Evolutionary conservation across 2,113 vertebrate species (phyloP), one percentile per base, ranked within the genome.

Genomic region (Dissostichus mawsoni): DNA sequence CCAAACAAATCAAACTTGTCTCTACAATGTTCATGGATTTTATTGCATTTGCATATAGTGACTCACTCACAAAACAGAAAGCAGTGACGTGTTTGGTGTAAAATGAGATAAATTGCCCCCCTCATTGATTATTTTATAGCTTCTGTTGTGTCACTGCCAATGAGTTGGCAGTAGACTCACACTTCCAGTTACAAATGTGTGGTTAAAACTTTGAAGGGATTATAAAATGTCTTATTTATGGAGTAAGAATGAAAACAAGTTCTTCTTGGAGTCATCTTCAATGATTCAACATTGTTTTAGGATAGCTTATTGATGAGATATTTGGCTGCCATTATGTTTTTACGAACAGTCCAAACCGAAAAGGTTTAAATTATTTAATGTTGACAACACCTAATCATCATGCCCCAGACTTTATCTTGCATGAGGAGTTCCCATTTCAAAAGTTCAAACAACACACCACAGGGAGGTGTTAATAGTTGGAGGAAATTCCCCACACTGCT

Each of bases 151-250:
- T 86, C 65, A 74, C 20, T 65, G 36, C 52, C 84, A 76, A 86
- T 78, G 55, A 80, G 18, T 58, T 7, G 16, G 25, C 25, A 65
- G 55, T 36, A 50, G 55, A 83, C 55, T 59, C 47, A 69, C 64
- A 78, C 12, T 87, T 86, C 48, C 72, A 75, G 58, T 69, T 53
- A 69, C 12, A 66, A 33, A 58, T 59, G 20, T 71, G 74, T 50
- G 20, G 44, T 50, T 57, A 10, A 55, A 72, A 23, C 67, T n/a
- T 64, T 62, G 33, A 29, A 45, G 17, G 67, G 6, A 2, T 62
- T 52, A 47, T 52, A 48, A 52, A 83, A 53, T 69, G 14, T 63
- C 23, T 50, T 5, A 45, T 69, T 47, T 33, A 67, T 48, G 17
- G 45, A 67, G n/a, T 45, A 16, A 53, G 7, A 66, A 59, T 67